Base-by-base conservation (phyloP, 1,140 invertebrate species). In the Thalassaphorura encarpata region DNA sequence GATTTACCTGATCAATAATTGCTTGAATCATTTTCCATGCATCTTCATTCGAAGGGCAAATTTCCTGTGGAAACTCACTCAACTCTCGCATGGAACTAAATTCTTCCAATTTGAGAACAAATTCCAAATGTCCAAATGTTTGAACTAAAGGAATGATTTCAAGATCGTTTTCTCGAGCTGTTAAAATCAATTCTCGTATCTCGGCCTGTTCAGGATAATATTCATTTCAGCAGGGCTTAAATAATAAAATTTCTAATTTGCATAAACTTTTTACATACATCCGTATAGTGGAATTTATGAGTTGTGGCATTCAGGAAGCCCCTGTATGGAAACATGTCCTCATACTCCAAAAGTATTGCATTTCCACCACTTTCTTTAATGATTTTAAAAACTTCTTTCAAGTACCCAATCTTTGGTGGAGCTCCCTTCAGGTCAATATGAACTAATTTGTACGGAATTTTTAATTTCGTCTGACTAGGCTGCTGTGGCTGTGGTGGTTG, bases 351-450 rank as follows among this genome's bases (percentile, higher is more conserved):
- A 0, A 78, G 64, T 13, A 78, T 41, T 6, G 69, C 72, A 40
- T 72, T 82, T 15, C 75, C 77, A 18, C 80, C 76, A 57, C 89
- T 70, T 40, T 77, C 76, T 64, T 81, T 81, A 0, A 96, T 67
- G 54, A 89, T 71, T 2, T 81, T 81, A 47, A 96, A 77, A 0
- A 94, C 58, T 50, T 83, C 76, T 66, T 80, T 79, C 33, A 88
- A 78, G 69, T 81, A 85, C 15, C 68, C 66, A 0, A 88, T 65
- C 63, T 80, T 83, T 0, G 87, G 85, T 2, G 90, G 87, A 0
- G 87, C 87, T 15, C 90, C 91, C 72, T 96, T 95, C 2, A 95
- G 73, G 73, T 95, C 91, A 1, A 96, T 71, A 71, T 95, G 91
- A 0, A 95, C 80, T 23, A 83, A 70, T 58, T 66, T 61, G 40